Evolutionary conservation across 2,113 vertebrate genomes (phyloP).

Genomic region (Pipra filicauda): DNA sequence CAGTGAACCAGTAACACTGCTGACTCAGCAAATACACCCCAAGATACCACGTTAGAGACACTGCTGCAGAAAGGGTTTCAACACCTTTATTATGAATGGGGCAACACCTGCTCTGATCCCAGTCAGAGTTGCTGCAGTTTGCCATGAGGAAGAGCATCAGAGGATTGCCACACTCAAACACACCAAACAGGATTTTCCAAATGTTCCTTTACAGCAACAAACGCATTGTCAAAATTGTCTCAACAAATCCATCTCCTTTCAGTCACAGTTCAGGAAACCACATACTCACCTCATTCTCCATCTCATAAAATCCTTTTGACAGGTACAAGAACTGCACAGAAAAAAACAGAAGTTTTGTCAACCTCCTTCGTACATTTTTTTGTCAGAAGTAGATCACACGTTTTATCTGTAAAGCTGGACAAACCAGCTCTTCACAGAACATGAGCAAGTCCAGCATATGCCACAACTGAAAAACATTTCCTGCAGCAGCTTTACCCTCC

Average conservation of each 20-base stretch:
- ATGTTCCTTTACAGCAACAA: background rate
- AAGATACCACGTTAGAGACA: background rate
- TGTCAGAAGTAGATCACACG: background rate
- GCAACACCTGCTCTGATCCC: background rate
- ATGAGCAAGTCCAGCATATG: background rate
- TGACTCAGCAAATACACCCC: background rate
- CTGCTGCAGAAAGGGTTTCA: background rate
- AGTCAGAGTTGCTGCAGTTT: background rate
- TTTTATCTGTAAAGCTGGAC: background rate
- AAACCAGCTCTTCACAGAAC: background rate
- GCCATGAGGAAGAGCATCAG: background rate
- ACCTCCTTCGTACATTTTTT: accelerated
- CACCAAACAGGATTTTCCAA: background rate
- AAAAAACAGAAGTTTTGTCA: background rate
- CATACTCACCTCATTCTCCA: background rate
- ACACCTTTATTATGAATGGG: background rate
- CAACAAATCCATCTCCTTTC: background rate
- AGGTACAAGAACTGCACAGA: background rate
- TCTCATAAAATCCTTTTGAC: background rate
- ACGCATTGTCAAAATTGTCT: background rate
- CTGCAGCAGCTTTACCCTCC: background rate
- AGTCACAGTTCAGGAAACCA: background rate
- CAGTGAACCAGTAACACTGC: background rate
- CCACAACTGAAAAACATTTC: background rate
- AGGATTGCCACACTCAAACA: background rate